Evolutionary conservation across 1,140 invertebrate genomes (phyloP).

Genomic region (Pteromalus puparum): DNA sequence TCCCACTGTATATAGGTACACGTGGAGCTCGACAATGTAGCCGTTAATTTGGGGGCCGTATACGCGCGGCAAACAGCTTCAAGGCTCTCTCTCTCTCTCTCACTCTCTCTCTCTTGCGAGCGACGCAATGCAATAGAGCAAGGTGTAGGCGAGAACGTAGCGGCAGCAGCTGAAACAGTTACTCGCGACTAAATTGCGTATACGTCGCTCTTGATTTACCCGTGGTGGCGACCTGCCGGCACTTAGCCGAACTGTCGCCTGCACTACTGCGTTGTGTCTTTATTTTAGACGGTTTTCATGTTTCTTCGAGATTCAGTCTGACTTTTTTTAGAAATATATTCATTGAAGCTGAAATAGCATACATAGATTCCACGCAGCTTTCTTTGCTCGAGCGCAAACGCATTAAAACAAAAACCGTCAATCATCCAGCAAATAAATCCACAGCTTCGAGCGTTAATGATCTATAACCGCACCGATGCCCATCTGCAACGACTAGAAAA

Average conservation of each 20-base stretch:
- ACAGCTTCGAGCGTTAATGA: too few species aligned
- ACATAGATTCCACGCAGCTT: too few species aligned
- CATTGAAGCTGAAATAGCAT: too few species aligned
- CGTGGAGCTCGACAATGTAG: not conserved
- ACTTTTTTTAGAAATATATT: too few species aligned
- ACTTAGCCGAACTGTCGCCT: slow-evolving; percentile 20
- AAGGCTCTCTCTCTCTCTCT: not conserved
- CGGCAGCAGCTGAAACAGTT: not conserved
- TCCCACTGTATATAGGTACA: too few species aligned
- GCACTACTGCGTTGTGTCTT: not conserved
- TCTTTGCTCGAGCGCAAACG: too few species aligned
- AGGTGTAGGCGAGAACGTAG: slow-evolving; percentile 12
- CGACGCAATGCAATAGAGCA: slow-evolving; percentile 14
- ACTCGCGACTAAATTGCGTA: slow-evolving; percentile 20
- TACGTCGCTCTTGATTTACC: slow-evolving; percentile 36
- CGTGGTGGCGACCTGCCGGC: not conserved
- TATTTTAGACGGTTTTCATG: not conserved
- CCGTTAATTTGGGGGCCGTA: not conserved
- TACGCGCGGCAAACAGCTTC: not conserved
- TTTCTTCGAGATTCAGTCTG: too few species aligned
- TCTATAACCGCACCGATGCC: too few species aligned
- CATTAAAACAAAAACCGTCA: too few species aligned
- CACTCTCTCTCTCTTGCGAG: too few species aligned
- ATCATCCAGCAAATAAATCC: too few species aligned
- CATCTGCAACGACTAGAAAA: too few species aligned